Percentiles rank a stretch among this genome's conserved stretches.
These are phyloP conservation scores for Zootermopsis nevadensis DNA, from an alignment of 2,888 invertebrate species.

Conservation along the genomic window DNA sequence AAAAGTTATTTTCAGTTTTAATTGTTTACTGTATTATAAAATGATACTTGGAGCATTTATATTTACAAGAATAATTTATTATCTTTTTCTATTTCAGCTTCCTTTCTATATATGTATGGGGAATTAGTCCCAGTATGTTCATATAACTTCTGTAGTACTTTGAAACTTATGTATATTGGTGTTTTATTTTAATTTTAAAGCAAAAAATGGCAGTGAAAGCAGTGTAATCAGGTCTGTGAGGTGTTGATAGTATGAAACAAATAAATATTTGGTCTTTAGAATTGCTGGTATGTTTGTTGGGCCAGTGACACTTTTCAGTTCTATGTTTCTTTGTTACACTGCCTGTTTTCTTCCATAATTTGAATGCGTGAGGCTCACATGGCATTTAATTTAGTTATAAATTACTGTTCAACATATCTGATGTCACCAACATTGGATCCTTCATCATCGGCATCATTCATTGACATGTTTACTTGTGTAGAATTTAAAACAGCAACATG, in stretches of 20 bases:
- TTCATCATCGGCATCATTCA: too few species aligned
- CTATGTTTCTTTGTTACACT: background rate
- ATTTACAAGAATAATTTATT: background rate
- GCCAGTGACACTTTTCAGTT: background rate
- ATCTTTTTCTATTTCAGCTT: background rate
- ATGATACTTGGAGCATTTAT: background rate
- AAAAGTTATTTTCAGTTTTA: background rate
- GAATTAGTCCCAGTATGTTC: background rate
- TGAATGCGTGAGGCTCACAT: too few species aligned
- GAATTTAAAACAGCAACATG: too few species aligned
- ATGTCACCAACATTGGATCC: too few species aligned
- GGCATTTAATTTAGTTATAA: too few species aligned
- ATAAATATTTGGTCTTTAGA: conserved; percentile 28
- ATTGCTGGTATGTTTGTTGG: conserved; percentile 15
- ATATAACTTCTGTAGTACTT: conserved; percentile 5
- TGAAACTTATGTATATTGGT: background rate
- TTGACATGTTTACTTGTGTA: too few species aligned
- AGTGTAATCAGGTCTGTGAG: background rate
- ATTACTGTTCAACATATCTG: too few species aligned
- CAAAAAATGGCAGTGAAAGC: background rate
- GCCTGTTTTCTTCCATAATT: background rate
- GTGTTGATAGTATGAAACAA: background rate
- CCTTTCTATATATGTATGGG: conserved; percentile 5
- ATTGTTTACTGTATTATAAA: background rate
- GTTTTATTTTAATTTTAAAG: background rate